Evolutionary conservation across 2,113 vertebrate species (phyloP), one percentile per base, ranked within the genome.

Genomic region (Motacilla tschutschensis): DNA sequence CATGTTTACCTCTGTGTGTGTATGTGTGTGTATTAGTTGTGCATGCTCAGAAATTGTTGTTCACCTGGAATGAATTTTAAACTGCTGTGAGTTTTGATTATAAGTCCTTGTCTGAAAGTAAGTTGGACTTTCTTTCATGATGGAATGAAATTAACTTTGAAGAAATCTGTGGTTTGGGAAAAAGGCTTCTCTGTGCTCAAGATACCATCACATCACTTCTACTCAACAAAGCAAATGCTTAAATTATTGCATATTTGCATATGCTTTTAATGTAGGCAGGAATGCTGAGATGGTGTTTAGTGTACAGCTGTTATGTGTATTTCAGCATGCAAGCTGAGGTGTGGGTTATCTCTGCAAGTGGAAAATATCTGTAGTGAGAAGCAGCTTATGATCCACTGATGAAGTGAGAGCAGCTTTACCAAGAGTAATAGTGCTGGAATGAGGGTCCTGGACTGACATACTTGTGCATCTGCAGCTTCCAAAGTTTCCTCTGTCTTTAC

Each of bases 1-100:
- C 5, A 0, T 67, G 35, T 29, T 70, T 63, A 20, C 11, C 9
- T 0, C 8, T 38, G 10, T 51, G 18, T 78, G 8, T 25, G 3
- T 73, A 5, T 47, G n/a, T 79, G 9, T 63, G 3, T 80, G 4
- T 67, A 5, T 80, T 85, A 51, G 16, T n/a, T 47, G 10, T 54
- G 16, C 5, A 1, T 46, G 17, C 47, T 50, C 60, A 57, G 58
- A 83, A 83, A 26, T 77, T 0, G 0, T 3, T 40, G 11, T 67
- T 87, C 24, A 26, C 5, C 14, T 80, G 38, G 35, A 82, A 38
- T 64, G 9, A 55, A 35, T 71, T 67, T 83, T 58, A 67, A 79
- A 74, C 38, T 73, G 8, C 6, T 40, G 5, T 5, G 9, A 47
- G 26, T 79, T 46, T 58, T 83, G 46, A 50, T 26, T 53, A 7